A percentile compares a stretch with the other conserved stretches of the same genome.
phyloP scores from a whole-genome alignment of 2,113 vertebrate species.

The Alectura lathami region DNA sequence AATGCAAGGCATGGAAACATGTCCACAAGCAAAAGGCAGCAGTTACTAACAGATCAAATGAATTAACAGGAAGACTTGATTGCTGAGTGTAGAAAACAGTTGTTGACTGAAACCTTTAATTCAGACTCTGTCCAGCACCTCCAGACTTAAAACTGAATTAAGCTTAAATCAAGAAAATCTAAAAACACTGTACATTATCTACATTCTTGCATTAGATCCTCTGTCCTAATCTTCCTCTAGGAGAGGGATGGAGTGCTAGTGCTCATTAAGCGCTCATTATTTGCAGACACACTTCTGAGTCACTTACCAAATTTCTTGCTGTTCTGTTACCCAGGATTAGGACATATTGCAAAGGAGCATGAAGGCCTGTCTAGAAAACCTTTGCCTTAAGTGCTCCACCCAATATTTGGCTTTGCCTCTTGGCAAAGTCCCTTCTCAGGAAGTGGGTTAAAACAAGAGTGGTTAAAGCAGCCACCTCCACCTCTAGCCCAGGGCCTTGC shows the following conservation, averaged over 20 bases:
- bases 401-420: neutral
- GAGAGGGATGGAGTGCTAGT: neutral
- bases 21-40: neutral
- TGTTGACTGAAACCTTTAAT: neutral
- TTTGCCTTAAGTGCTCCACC: neutral
- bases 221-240: neutral
- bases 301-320: neutral
- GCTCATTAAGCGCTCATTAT: fast-evolving
- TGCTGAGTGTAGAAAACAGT: neutral
- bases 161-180: neutral
- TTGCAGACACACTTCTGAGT: neutral
- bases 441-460: neutral
- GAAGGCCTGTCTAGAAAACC: neutral
- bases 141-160: neutral
- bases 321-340: neutral
- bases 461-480: neutral
- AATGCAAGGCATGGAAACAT: neutral
- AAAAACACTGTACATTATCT: neutral
- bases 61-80: neutral
- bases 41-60: neutral
- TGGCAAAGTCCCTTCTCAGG: neutral
- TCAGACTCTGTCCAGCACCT: neutral
- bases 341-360: neutral
- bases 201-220: neutral
- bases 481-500: neutral